Evolutionary conservation across 2,113 vertebrate genomes (phyloP).

Genomic region (Cavia aperea): DNA sequence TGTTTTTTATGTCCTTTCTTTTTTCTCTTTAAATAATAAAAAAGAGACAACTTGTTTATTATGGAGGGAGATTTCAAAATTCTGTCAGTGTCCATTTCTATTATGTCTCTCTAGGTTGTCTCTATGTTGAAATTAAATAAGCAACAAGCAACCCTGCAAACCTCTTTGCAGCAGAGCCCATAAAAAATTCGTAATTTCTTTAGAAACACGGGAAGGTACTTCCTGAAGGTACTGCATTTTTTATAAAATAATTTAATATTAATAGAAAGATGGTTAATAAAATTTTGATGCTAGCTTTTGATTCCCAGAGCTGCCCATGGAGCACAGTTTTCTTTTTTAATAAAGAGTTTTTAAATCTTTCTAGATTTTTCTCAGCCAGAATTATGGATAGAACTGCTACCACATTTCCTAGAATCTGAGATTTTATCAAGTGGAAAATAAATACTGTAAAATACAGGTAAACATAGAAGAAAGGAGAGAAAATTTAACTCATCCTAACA

Average conservation of each 20-base stretch:
- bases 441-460: not conserved
- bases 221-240: not conserved
- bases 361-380: not conserved
- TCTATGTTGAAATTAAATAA: conserved; percentile 45
- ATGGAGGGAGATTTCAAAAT: conserved; percentile 44
- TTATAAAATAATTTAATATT: conserved; percentile 57
- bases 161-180: conserved; percentile 8
- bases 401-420: conserved; percentile 20
- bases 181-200: conserved; percentile 40
- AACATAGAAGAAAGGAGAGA: not conserved
- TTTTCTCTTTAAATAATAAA: too few species aligned
- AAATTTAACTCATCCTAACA: not conserved
- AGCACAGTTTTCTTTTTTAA: not conserved
- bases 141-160: conserved; percentile 14
- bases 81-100: conserved; percentile 45
- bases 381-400: not conserved
- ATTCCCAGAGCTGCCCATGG: not conserved
- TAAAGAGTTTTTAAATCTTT: conserved; percentile 10
- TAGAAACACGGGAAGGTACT: not conserved
- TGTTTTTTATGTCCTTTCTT: too few species aligned
- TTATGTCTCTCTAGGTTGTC: conserved; percentile 12
- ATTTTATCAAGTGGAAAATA: not conserved
- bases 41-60: conserved; percentile 19
- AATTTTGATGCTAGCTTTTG: conserved; percentile 46
- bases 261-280: conserved; percentile 38